Base-by-base conservation (phyloP, 2,797 vertebrate genomes). In the Gastrophryne carolinensis region DNA sequence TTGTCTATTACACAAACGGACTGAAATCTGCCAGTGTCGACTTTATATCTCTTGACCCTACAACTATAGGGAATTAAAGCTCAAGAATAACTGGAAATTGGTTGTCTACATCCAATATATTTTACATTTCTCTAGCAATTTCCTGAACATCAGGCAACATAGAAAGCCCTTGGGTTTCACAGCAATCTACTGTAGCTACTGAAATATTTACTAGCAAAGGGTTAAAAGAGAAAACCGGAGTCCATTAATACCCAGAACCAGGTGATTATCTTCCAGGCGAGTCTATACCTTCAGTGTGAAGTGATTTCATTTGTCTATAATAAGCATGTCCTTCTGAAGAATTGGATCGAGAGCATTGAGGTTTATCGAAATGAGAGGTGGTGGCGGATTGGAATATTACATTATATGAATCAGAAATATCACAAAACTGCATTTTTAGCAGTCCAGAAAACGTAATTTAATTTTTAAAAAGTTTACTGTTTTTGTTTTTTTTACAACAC, bases 251-350 rank as follows among this genome's bases (percentile, higher is more conserved):
- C 19, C 74, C 58, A 71, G 74, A 70, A 77, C 66, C 26, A 64
- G 65, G 57, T 77, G 74, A 77, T 71, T 77, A 77, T 71, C 35
- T 70, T 70, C 35, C 79, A 79, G 76, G 79, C 81, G 81, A 74
- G 58, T 84, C 84, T 81, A 82, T 86, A 84, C 84, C 85, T 84
- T 81, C 85, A 86, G 81, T 71, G 80, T 81, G 83, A 84, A 83
- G 80, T 77, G 80, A 86, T 85, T 84, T 87, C 79, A 85, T 87
- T 86, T 87, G 83, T 44, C 73, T 72, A 79, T 87, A 87, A 83
- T 83, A 82, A 84, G 85, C 83, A 23, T 84, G 82, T 84, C 83
- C 84, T 73, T 75, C 69, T 73, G 57, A 72, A 75, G 84, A 84
- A 83, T 64, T 15, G 75, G 79, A 81, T 0, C 8, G 56, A 72